These are phyloP conservation scores for Romanogobio albipinnatus DNA, from an alignment of 2,113 vertebrate genomes.

Conservation along the genomic window DNA sequence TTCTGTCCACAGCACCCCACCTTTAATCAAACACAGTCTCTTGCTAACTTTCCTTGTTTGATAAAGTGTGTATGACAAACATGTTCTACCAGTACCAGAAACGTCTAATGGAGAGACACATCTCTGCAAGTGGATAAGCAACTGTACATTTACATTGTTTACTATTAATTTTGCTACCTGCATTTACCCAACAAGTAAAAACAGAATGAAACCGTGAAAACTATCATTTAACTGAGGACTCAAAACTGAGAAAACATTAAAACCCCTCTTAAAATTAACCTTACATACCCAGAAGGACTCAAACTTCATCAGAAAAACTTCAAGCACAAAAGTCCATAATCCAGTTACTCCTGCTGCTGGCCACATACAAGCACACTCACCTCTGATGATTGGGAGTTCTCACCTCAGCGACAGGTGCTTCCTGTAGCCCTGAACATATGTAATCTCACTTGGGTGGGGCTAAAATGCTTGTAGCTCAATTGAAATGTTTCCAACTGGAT, in stretches of 20 bases:
- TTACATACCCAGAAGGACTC: neutral
- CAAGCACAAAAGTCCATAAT: neutral
- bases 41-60: conserved; percentile 14
- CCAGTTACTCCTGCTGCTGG: neutral
- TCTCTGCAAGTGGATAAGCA: neutral
- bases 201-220: neutral
- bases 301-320: neutral
- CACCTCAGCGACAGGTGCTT: conserved; percentile 59
- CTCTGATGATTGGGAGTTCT: conserved; percentile 52
- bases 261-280: neutral
- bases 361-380: conserved; percentile 56
- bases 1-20: neutral
- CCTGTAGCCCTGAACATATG: conserved; percentile 56
- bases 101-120: neutral
- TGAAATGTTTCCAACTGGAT: conserved; percentile 44
- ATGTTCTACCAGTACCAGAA: neutral
- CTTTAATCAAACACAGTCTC: conserved; percentile 30
- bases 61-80: conserved; percentile 10
- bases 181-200: neutral
- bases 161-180: neutral
- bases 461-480: conserved; percentile 48
- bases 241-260: neutral
- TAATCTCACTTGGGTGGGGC: conserved; percentile 66
- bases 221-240: neutral
- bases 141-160: neutral